Percentiles rank a stretch among this genome's conserved stretches.
phyloP scores from a whole-genome alignment of 2,888 invertebrate species.

The Amblyjoppa proteus region DNA sequence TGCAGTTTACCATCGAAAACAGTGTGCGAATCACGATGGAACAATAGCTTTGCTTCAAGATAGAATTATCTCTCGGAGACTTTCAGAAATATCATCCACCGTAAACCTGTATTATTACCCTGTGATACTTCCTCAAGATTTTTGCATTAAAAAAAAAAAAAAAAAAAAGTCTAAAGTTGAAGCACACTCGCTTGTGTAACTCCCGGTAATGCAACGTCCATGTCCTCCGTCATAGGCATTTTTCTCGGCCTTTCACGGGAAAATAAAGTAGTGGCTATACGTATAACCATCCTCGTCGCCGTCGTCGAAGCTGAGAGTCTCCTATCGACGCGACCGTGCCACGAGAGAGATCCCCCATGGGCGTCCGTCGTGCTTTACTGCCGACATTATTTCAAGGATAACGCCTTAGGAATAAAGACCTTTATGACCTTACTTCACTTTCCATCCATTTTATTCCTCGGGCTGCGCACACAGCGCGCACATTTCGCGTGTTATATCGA shows the following conservation, averaged over 20 bases:
- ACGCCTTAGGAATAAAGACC: constrained; percentile 81
- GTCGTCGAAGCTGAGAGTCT: constrained; percentile 58
- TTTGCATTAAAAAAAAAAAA: constrained; percentile 10
- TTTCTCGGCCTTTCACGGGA: constrained; percentile 23
- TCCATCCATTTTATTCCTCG: constrained; percentile 73
- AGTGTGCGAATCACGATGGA: not conserved
- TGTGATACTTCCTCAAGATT: not conserved
- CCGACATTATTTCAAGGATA: constrained; percentile 80
- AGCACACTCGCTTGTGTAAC: constrained; percentile 63
- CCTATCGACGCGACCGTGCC: constrained; percentile 67
- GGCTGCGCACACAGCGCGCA: constrained; percentile 57
- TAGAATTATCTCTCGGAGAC: no score
- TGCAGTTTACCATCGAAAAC: not conserved
- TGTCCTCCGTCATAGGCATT: constrained; percentile 54
- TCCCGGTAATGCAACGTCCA: constrained; percentile 73
- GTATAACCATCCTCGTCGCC: constrained; percentile 29
- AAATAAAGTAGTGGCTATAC: constrained; percentile 55
- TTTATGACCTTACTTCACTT: constrained; percentile 80
- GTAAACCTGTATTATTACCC: not conserved
- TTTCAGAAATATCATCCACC: no score
- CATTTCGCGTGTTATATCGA: constrained; percentile 62
- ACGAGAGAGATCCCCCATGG: constrained; percentile 72
- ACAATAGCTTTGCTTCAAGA: not conserved
- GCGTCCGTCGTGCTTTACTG: constrained; percentile 77
- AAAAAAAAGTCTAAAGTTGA: constrained; percentile 14